Evolutionary conservation across 2,113 vertebrate species (phyloP), one percentile per base, ranked within the genome.

Genomic region (Lynx canadensis): DNA sequence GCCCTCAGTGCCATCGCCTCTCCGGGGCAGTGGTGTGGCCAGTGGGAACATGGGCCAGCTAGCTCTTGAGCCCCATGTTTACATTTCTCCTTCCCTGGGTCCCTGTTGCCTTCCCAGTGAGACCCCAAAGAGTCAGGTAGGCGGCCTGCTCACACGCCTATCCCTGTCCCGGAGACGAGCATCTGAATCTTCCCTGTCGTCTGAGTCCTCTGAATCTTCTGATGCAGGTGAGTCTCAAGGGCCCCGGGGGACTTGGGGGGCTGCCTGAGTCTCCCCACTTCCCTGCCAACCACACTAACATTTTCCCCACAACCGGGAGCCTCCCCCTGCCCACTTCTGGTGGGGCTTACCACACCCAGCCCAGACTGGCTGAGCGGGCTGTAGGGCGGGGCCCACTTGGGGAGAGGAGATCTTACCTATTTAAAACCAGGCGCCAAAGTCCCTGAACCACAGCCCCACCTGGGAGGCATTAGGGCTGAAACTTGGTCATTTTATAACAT

Each of bases 201-300:
- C 98, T 1, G 95, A 97, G 7, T 98, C 99, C 21, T 99, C 99
- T 1, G 99, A 99, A 97, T 91, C 99, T 48, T 99, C 99, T 33
- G 99, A 99, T 98, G 99, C 99, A 94, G 99, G 99, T 99, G 95
- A 98, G 99, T 63, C 38, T 21, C 7, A 66, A 8, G 88, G 76
- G 45, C 66, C 52, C 88, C 78, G 36, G 27, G 74, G 78, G 79
- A 52, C 10, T 76, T 81, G 45, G 18, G 41, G 8, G 83, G 27
- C 81, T 81, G 14, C 65, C 52, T 69, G 73, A 89, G 52, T 38
- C 79, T 78, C 57, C 78, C 15, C 27, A 57, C 41, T 82, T 91
- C 52, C 27, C 41, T 85, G 41, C 31, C 0, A 0, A 45, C 95
- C n/a, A 89, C 41, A 69, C 69, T 45, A 87, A 93, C 38, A 81